Evolutionary conservation across 1,140 invertebrate genomes (phyloP).

Genomic region (Melanaphis sacchari): DNA sequence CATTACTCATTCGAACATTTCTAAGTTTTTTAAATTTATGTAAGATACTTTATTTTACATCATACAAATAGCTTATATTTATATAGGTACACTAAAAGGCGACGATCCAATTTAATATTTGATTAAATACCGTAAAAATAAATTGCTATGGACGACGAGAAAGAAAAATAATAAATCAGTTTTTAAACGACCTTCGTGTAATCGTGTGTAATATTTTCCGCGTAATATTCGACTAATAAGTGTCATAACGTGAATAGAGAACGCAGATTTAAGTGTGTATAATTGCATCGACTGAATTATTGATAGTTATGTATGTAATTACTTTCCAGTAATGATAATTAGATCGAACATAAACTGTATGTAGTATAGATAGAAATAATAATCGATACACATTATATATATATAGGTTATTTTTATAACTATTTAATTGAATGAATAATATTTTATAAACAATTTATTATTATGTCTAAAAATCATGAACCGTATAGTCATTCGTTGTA

Average conservation of each 20-base stretch:
- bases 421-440: neutral
- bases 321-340: neutral
- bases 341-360: neutral
- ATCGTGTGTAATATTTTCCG: neutral
- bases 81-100: neutral
- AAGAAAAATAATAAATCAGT: slow-evolving; percentile 1
- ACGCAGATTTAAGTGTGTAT: neutral
- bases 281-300: neutral
- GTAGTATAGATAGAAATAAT: neutral
- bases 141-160: neutral
- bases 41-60: neutral
- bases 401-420: neutral
- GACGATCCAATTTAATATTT: neutral
- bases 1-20: neutral
- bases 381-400: neutral
- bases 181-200: neutral
- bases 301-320: neutral
- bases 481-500: neutral
- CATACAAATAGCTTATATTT: neutral
- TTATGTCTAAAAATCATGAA: neutral
- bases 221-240: neutral
- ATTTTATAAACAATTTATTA: neutral
- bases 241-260: neutral
- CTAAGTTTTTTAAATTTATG: neutral
- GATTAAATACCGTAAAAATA: neutral